Percentiles rank a stretch among this genome's conserved stretches.
Evolutionary conservation across 2,888 invertebrate species (phyloP).

Genomic region (Macrophya alboannulata): DNA sequence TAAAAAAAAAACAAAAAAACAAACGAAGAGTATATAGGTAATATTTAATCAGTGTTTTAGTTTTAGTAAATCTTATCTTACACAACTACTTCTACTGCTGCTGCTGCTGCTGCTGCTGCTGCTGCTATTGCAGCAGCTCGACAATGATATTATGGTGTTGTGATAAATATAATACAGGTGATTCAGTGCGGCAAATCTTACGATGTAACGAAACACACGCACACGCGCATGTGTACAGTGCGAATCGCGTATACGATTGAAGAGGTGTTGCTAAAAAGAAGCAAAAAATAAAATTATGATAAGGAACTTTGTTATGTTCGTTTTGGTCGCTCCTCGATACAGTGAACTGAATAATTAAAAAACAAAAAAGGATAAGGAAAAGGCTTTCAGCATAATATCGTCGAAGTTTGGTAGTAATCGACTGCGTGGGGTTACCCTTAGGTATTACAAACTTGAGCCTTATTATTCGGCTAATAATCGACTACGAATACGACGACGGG

Average conservation of each 20-base stretch:
- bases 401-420: not conserved
- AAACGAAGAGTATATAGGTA: not conserved
- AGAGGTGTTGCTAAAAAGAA: not conserved
- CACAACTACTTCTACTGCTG: not conserved
- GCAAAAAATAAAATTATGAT: not conserved
- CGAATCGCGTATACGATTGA: not conserved
- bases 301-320: not conserved
- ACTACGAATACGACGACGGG: slow-evolving; percentile 28
- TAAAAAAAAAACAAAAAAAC: not conserved
- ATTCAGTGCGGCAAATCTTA: not conserved
- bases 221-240: not conserved
- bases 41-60: not conserved
- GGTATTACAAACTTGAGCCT: not conserved
- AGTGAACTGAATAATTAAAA: not conserved
- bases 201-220: not conserved
- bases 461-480: not conserved
- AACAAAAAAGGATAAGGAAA: not conserved
- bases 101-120: too few species aligned
- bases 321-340: not conserved
- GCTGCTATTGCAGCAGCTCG: not conserved
- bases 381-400: too few species aligned
- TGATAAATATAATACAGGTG: slow-evolving; percentile 9
- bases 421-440: not conserved
- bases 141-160: not conserved
- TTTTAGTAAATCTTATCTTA: not conserved